Percentiles rank a stretch among this genome's conserved stretches.
These are phyloP conservation scores for Leucoraja ocellata DNA, from an alignment of 2,797 vertebrate species.

Conservation along the genomic window DNA sequence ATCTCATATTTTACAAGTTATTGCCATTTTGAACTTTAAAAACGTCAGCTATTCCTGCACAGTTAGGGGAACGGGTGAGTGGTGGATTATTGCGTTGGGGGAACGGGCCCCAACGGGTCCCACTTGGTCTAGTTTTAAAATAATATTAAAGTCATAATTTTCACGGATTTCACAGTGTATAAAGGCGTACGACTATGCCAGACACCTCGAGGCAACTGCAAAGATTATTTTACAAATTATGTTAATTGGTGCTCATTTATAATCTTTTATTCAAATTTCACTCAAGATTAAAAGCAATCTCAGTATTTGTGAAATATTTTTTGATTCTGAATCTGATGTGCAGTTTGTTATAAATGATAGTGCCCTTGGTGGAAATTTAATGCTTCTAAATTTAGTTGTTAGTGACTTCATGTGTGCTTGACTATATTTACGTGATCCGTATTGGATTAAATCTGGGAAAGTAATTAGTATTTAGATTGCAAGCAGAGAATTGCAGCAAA, in stretches of 20 bases:
- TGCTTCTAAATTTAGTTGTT: conserved; percentile 20
- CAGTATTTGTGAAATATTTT: not conserved
- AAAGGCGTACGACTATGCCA: no score
- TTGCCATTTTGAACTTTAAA: no score
- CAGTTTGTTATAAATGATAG: conserved; percentile 4
- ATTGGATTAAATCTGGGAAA: conserved; percentile 12
- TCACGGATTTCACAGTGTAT: no score
- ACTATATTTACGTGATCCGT: not conserved
- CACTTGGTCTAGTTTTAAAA: no score
- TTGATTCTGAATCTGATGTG: not conserved
- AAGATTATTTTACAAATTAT: not conserved
- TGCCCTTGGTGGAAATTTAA: conserved; percentile 29
- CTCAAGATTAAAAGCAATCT: not conserved
- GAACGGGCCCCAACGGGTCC: no score
- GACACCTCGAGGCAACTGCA: no score
- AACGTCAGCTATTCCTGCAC: no score
- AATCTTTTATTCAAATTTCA: not conserved
- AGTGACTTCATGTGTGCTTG: not conserved
- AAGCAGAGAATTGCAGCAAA: not conserved
- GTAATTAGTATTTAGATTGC: not conserved
- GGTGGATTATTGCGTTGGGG: no score
- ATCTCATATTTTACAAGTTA: no score
- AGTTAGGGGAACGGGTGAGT: no score
- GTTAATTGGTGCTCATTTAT: not conserved
- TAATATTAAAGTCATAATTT: no score